A percentile compares a stretch with the other conserved stretches of the same genome.
These are phyloP conservation scores for Lochmaea crataegi DNA, from an alignment of 2,888 invertebrate species.

Conservation along the genomic window DNA sequence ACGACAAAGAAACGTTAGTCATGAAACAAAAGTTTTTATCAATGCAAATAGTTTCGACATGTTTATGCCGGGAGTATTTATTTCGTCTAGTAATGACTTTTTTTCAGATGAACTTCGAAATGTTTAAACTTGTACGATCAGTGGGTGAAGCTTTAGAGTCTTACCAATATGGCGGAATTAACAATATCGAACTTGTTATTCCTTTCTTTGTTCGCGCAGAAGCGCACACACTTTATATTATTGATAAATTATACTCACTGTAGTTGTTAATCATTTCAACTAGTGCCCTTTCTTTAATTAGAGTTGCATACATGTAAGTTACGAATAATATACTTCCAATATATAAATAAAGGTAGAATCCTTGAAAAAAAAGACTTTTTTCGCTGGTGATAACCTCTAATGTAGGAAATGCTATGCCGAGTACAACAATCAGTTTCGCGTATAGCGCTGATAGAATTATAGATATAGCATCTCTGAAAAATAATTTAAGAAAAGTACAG, in stretches of 20 bases:
- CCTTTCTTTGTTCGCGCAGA: too few species aligned
- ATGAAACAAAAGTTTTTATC: not conserved
- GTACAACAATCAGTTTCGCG: constrained; percentile 91
- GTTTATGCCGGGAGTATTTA: too few species aligned
- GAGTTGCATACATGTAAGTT: constrained; percentile 75
- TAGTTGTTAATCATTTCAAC: constrained; percentile 65
- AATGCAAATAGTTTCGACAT: too few species aligned
- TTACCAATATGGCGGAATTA: not conserved
- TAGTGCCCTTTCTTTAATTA: constrained; percentile 69
- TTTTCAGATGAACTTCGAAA: too few species aligned
- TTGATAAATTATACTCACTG: constrained; percentile 47
- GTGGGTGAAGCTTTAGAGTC: too few species aligned
- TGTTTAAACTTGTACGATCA: too few species aligned
- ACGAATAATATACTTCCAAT: constrained; percentile 77
- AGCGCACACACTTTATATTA: too few species aligned
- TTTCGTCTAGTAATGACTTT: too few species aligned
- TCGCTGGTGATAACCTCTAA: constrained; percentile 95
- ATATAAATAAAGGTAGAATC: constrained; percentile 74
- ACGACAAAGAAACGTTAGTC: not conserved
- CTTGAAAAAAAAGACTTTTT: constrained; percentile 93
- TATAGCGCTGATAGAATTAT: constrained; percentile 93
- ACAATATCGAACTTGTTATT: too few species aligned
- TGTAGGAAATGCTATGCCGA: constrained; percentile 97
- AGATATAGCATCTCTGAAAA: constrained; percentile 84
- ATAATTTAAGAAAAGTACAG: not conserved